Evolutionary conservation across 2,888 invertebrate genomes (phyloP), one percentile per base, ranked within the genome.

Genomic region (Deilephila elpenor): DNA sequence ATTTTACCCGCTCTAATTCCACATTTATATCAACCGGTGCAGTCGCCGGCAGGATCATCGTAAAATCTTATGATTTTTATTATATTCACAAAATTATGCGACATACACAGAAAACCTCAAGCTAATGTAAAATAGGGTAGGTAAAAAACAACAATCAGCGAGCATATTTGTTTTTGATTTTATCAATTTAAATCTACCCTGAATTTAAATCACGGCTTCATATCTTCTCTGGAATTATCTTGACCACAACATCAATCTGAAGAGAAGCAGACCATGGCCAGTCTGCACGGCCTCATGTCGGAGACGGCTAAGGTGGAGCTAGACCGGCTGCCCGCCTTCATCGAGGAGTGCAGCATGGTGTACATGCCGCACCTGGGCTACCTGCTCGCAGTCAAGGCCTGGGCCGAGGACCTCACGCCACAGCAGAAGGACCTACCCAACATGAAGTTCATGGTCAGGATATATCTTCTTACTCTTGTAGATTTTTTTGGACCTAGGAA

Each of bases 361-460:
- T 97, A 97, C 86, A 94, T 97, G 84, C 97, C 97, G 0, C 97
- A 97, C 88, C 95, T 97, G 76, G 97, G 98, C 0, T 98, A 97
- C 90, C 91, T 98, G 76, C 92, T 98, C 17, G 96, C 96, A 0
- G 95, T 98, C n/a, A 96, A 96, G 72, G 94, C 95, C 75, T 96
- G 97, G 96, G 95, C 93, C 1, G 91, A 94, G 0, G 83, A 95
- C 83, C 93, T 96, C 73, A 91, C 93, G 5, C 91, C 93, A 71
- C 94, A 95, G 1, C 95, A 96, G 73, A 95, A 96, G 78, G 88
- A 95, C 72, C 90, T 97, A 74, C 96, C 96, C 0, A 95, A 96
- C 73, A 95, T 97, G 85, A 96, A 97, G 82, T 97, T 97, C 84
- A 96, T 97, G 96, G 97, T 97, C 82, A 85, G 85, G 17, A 73